Evolutionary conservation across 2,797 vertebrate genomes (phyloP).

Genomic region (Eurystomus glaucurus): DNA sequence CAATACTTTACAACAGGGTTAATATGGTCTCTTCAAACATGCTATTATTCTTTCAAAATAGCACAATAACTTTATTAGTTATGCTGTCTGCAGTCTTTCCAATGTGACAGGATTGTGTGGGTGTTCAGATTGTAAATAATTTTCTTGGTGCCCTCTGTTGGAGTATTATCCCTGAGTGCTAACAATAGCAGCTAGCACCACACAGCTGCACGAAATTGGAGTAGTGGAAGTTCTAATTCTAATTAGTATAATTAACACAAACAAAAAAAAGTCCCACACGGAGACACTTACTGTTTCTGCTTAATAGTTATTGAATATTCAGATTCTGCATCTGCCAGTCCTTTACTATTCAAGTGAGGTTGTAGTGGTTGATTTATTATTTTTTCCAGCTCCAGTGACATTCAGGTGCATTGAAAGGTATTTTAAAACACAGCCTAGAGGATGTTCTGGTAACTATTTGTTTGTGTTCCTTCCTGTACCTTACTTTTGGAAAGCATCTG

Average conservation of each 20-base stretch:
- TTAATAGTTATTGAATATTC: constrained; percentile 71
- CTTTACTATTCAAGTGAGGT: constrained; percentile 41
- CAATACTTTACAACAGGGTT: constrained; percentile 88
- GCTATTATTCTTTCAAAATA: constrained; percentile 86
- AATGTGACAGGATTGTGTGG: constrained; percentile 78
- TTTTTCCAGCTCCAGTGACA: not conserved
- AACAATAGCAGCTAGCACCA: constrained; percentile 61
- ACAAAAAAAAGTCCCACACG: constrained; percentile 59
- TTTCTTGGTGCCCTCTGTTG: constrained; percentile 83
- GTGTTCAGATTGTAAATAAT: constrained; percentile 74
- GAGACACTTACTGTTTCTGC: constrained; percentile 67
- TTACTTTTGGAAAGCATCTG: constrained; percentile 21
- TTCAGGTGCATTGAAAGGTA: constrained; percentile 36
- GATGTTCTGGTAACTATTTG: not conserved
- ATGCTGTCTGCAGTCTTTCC: constrained; percentile 82
- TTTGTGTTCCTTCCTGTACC: not conserved
- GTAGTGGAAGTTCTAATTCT: constrained; percentile 79
- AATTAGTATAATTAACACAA: constrained; percentile 84
- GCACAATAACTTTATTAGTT: constrained; percentile 88
- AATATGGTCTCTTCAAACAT: constrained; percentile 86
- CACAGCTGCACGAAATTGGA: constrained; percentile 80
- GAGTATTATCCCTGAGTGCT: constrained; percentile 64
- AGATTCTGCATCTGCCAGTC: constrained; percentile 63
- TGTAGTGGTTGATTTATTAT: not conserved
- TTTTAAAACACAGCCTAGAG: constrained; percentile 12